These are phyloP conservation scores for Gymnorhina tibicen DNA, from an alignment of 2,113 vertebrate genomes.

Conservation along the genomic window DNA sequence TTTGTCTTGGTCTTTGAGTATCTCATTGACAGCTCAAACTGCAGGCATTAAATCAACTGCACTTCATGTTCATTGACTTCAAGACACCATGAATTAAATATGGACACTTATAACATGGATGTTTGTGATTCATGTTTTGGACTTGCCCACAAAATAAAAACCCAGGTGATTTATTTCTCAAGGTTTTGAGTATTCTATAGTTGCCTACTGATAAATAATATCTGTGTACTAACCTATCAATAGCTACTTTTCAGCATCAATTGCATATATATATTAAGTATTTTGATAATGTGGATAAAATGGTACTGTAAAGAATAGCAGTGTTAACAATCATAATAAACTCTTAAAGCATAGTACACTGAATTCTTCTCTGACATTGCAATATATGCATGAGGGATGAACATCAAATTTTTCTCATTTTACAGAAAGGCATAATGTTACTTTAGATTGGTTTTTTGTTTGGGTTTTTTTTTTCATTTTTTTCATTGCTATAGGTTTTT, in stretches of 20 bases:
- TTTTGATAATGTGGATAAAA: not conserved
- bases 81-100: not conserved
- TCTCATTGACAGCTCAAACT: not conserved
- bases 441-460: not conserved
- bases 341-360: not conserved
- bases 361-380: not conserved
- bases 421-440: not conserved
- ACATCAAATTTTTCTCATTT: not conserved
- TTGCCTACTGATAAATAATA: not conserved
- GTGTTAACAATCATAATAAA: not conserved
- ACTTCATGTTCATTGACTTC: not conserved
- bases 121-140: not conserved
- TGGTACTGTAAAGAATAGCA: not conserved
- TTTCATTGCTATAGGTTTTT: not conserved
- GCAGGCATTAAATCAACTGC: not conserved
- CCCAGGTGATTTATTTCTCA: not conserved
- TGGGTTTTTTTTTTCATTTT: rapidly evolving
- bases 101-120: not conserved
- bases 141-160: not conserved
- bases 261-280: not conserved
- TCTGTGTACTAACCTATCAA: not conserved
- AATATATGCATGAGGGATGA: not conserved
- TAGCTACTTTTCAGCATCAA: not conserved
- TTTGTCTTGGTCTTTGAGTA: not conserved
- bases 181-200: not conserved